Evolutionary conservation across 2,113 vertebrate genomes (phyloP), one percentile per base, ranked within the genome.

Genomic region (Lagenorhynchus albirostris): DNA sequence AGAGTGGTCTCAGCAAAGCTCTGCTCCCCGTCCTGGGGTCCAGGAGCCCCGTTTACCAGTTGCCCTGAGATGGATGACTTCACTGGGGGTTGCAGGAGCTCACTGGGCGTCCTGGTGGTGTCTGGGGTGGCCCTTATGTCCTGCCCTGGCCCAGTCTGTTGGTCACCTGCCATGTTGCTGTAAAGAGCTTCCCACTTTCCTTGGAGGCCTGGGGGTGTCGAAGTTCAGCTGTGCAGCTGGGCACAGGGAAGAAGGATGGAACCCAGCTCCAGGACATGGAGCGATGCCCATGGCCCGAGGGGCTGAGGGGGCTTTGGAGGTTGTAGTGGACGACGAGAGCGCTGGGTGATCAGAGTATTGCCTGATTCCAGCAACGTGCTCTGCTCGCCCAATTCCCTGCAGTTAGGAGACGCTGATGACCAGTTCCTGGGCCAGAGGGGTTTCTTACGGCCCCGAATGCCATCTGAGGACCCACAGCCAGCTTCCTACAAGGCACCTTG

Each of bases 281-380:
- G 60, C 6, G 2, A 23, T 4, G 50, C 15, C 36, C 5, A 1
- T 0, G 3, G 2, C 23, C 25, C 6, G 38, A 29, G 18, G 9
- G 80, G 33, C 21, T 0, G 3, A 17, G 31, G 53, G 38, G 38
- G 3, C 18, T 62, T 2, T 47, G 11, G 60, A 36, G 50, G 33
- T 3, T 33, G 13, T 6, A 8, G 36, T 25, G 8, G 36, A 3
- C 1, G 1, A 7, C 3, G 11, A 65, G n/a, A 0, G 1, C 0
- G 0, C 13, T 0, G 0, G 26, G 58, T 0, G 58, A 25, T 25
- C 8, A 20, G 58, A 60, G 23, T 23, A 5, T 15, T 4, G 4
- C 23, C n/a, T 11, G 65, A 10, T 5, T 8, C 50, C 6, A 0
- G 1, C 2, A 58, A 65, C 4, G 0, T 10, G 14, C 29, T 62